Evolutionary conservation across 92 coral and sea anemone species (phyloP), one percentile per base, ranked within the genome.

Genomic region (Micromussa lordhowensis): DNA sequence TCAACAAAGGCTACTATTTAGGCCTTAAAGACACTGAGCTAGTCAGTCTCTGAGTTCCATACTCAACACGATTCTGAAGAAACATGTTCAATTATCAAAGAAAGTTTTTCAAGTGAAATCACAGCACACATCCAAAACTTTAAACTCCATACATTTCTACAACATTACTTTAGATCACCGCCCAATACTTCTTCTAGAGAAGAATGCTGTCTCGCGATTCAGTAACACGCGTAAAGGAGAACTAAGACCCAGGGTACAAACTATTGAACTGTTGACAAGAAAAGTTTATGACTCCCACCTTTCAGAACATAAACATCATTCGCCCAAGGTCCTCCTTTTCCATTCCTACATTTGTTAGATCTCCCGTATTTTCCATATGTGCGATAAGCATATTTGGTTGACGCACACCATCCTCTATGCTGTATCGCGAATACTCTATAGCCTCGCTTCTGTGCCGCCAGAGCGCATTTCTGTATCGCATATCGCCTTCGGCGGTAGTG

Each of bases 291-390:
- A 54, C 10, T 22, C 84, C 17, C 19, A 86, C 89, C 89, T 86
- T 75, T 77, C 30, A 86, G 68, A 29, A 86, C 89, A 53, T 92
- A 92, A 29, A 92, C 94, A 80, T 92, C 91, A 79, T 92, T 92
- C 15, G 92, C 93, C 87, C 90, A 92, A 12, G 94, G 88, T 28
- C 94, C 94, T 68, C 94, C 94, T 21, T 85, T 63, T 3, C 94
- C 94, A 36, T 89, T 92, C 58, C 74, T 89, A 71, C 94, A 92
- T 49, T 66, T 77, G 28, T 84, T 83, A 29, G 79, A 85, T 72
- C 66, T 81, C 19, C 94, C 94, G 19, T 92, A 92, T 82, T 36
- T 78, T 54, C 80, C 82, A 84, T 89, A 92, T 26, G 94, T 92
- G 34, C 90, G 92, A 68, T 92, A 90, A 29, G 93, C 94, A 26